Conservation (phyloP, 2,888 invertebrate genomes). For the Drosophila sordidula region DNA sequence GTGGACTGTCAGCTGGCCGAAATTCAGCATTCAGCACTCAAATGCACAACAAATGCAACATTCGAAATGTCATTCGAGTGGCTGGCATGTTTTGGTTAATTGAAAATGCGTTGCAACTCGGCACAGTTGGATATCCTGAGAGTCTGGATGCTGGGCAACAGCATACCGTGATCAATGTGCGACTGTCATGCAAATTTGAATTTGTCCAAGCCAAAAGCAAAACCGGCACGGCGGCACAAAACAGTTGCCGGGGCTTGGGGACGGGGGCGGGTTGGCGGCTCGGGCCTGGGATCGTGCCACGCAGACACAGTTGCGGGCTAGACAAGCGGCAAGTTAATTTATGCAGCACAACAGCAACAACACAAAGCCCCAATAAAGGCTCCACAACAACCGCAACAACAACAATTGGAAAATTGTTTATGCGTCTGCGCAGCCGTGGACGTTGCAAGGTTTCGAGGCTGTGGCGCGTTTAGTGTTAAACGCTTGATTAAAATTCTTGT, state of each 20-base stretch:
- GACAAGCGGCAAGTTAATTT: slow-evolving; percentile 81
- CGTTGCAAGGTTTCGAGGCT: slow-evolving; percentile 45
- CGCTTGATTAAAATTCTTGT: slow-evolving; percentile 85
- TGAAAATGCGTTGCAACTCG: slow-evolving; percentile 73
- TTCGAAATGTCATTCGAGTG: slow-evolving; percentile 66
- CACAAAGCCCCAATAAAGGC: slow-evolving; percentile 74
- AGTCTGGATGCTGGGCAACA: slow-evolving; percentile 26
- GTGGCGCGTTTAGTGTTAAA: slow-evolving; percentile 83
- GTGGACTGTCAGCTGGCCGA: slow-evolving; percentile 61
- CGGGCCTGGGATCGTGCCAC: slow-evolving; percentile 40
- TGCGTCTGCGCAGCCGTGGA: slow-evolving; percentile 73
- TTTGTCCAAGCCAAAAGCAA: slow-evolving; percentile 66
- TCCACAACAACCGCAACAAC: slow-evolving; percentile 54
- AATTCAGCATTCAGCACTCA: slow-evolving; percentile 37
- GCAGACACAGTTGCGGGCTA: slow-evolving; percentile 61
- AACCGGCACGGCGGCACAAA: slow-evolving; percentile 23
- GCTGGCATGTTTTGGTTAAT: slow-evolving; percentile 74
- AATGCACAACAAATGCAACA: slow-evolving; percentile 19
- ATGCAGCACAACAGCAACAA: slow-evolving; percentile 66
- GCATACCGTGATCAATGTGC: slow-evolving; percentile 74
- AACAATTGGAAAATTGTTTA: slow-evolving; percentile 77
- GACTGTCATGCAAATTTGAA: slow-evolving; percentile 82
- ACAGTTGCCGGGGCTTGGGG: background rate
- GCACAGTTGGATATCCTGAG: slow-evolving; percentile 73
- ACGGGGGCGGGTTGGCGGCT: background rate